Conservation (phyloP, 1,140 invertebrate species). For the Habropoda laboriosa region DNA sequence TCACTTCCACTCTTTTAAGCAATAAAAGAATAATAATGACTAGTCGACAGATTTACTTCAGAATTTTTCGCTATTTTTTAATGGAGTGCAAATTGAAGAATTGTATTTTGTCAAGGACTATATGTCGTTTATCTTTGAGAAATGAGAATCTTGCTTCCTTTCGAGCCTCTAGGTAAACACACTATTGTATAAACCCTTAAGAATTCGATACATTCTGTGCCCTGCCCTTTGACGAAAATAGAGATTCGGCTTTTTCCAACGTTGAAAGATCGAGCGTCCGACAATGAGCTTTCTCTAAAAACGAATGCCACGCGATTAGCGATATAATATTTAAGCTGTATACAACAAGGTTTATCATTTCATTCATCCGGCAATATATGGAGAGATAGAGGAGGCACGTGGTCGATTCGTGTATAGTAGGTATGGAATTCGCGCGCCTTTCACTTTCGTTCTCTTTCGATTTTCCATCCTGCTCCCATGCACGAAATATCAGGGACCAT, state of each 20-base stretch:
- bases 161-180: too few species aligned
- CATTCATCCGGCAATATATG: not conserved
- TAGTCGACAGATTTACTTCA: too few species aligned
- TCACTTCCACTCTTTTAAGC: too few species aligned
- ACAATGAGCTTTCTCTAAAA: not conserved
- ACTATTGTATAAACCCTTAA: too few species aligned
- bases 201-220: too few species aligned
- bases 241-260: not conserved
- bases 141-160: too few species aligned
- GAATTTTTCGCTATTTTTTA: too few species aligned
- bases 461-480: constrained; percentile 39
- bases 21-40: too few species aligned
- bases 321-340: not conserved
- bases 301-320: not conserved
- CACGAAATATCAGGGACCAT: constrained; percentile 26
- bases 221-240: too few species aligned
- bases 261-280: not conserved
- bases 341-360: not conserved
- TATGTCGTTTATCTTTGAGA: too few species aligned
- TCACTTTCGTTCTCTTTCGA: constrained; percentile 73
- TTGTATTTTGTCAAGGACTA: too few species aligned
- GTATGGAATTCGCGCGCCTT: constrained; percentile 70
- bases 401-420: constrained; percentile 2
- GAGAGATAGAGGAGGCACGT: constrained; percentile 39
- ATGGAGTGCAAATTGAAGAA: too few species aligned